phyloP scores from a whole-genome alignment of 2,797 vertebrate genomes.

The Anguilla marmorata region DNA sequence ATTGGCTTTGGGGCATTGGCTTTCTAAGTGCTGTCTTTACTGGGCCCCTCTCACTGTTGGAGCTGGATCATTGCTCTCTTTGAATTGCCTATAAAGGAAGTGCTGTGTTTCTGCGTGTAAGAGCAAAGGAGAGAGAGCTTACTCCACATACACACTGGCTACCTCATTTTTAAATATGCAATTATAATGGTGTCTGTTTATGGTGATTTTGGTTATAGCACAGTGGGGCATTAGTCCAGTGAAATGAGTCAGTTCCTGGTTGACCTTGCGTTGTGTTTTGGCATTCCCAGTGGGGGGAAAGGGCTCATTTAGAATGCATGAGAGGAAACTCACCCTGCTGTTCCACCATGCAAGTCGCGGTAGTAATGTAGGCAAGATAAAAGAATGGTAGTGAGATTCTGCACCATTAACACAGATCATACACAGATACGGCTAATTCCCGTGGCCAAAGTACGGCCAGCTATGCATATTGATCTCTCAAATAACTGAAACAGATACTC shows the following conservation, averaged over 20 bases:
- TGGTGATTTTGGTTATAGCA: neutral
- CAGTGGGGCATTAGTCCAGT: neutral
- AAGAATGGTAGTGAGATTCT: neutral
- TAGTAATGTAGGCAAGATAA: neutral
- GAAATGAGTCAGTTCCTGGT: neutral
- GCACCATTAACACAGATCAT: neutral
- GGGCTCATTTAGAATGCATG: neutral
- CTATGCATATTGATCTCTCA: neutral
- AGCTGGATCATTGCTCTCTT: neutral
- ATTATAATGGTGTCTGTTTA: neutral
- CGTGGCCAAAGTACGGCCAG: neutral
- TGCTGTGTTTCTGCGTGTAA: slow-evolving; percentile 21
- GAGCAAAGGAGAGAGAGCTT: neutral
- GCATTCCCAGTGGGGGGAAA: neutral
- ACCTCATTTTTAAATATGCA: neutral
- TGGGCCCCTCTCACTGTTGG: neutral
- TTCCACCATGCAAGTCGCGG: neutral
- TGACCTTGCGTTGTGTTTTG: neutral
- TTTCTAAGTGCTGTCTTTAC: slow-evolving; percentile 5
- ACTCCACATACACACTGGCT: neutral
- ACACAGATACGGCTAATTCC: neutral
- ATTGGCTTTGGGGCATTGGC: slow-evolving; percentile 19
- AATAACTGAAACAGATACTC: neutral
- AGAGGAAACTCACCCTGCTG: neutral
- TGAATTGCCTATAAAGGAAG: slow-evolving; percentile 1